Evolutionary conservation across 35 echinoderm and acorn worm genomes (phyloP).

Genomic region (Diadema setosum): DNA sequence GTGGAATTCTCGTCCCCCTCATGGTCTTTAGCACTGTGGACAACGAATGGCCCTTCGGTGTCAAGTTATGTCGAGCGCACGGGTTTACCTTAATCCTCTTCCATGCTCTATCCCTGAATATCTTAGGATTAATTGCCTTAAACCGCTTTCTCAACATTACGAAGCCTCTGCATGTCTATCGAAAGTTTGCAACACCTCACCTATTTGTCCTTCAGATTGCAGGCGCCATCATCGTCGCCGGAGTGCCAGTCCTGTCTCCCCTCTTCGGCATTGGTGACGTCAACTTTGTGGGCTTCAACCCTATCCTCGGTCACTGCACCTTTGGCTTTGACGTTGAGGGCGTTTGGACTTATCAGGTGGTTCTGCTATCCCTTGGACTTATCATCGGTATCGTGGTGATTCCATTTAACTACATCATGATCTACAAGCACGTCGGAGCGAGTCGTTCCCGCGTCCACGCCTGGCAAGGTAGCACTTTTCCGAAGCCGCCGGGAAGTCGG

Average conservation of each 20-base stretch:
- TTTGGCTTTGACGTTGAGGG: not conserved
- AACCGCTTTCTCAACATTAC: constrained; percentile 1
- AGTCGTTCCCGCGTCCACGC: not conserved
- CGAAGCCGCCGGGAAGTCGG: not conserved
- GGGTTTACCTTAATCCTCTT: not conserved
- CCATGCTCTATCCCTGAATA: constrained; percentile 1
- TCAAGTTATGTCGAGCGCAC: not conserved
- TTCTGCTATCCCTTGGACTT: not conserved
- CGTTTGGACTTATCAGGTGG: not conserved
- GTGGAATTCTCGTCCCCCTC: not conserved
- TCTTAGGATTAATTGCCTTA: not conserved
- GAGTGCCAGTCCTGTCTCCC: not conserved
- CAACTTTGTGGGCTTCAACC: not conserved
- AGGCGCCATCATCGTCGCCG: not conserved
- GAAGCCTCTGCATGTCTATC: not conserved
- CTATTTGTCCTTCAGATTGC: not conserved
- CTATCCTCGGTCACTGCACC: not conserved
- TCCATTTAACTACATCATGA: not conserved
- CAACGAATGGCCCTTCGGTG: not conserved
- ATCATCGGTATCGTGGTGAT: not conserved
- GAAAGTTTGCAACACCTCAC: not conserved
- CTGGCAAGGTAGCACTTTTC: not conserved
- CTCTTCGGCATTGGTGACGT: not conserved
- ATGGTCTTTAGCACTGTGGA: not conserved
- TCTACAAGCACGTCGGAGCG: not conserved